Conservation (phyloP, 2,113 vertebrate species). For the Lasiurus cinereus region DNA sequence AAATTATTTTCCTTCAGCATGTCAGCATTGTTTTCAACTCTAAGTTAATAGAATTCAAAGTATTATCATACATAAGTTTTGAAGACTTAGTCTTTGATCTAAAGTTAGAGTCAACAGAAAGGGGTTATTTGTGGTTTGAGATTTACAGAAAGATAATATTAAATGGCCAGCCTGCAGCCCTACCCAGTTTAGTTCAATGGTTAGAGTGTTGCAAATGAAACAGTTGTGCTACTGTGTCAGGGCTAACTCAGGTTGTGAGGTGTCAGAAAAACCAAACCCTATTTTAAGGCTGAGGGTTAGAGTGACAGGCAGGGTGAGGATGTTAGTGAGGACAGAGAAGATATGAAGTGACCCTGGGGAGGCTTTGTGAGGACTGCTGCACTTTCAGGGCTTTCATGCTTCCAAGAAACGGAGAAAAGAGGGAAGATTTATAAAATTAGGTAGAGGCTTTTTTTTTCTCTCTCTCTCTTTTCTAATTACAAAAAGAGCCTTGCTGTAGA, state of each 20-base stretch:
- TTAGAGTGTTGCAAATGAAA: not conserved
- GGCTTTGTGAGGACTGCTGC: not conserved
- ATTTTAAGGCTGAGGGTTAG: not conserved
- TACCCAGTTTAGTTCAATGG: no score
- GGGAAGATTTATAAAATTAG: not conserved
- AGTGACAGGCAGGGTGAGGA: not conserved
- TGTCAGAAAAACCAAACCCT: not conserved
- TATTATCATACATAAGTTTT: not conserved
- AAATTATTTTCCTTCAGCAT: slow-evolving; percentile 6
- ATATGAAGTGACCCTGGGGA: not conserved
- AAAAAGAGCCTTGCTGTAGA: not conserved
- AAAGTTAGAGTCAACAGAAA: slow-evolving; percentile 11
- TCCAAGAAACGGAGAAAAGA: not conserved
- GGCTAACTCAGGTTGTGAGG: not conserved
- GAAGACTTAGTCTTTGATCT: slow-evolving; percentile 23
- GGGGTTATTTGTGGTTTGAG: not conserved
- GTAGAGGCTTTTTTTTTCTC: not conserved
- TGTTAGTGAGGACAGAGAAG: not conserved
- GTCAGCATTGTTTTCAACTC: slow-evolving; percentile 8
- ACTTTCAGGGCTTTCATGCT: not conserved
- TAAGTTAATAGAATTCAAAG: not conserved
- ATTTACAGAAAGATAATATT: slow-evolving; percentile 5
- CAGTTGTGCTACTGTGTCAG: not conserved
- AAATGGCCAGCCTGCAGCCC: not conserved
- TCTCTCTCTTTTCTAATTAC: not conserved